Evolutionary conservation across 1,140 invertebrate species (phyloP), one percentile per base, ranked within the genome.

Genomic region (Pseudomyrmex concolor): DNA sequence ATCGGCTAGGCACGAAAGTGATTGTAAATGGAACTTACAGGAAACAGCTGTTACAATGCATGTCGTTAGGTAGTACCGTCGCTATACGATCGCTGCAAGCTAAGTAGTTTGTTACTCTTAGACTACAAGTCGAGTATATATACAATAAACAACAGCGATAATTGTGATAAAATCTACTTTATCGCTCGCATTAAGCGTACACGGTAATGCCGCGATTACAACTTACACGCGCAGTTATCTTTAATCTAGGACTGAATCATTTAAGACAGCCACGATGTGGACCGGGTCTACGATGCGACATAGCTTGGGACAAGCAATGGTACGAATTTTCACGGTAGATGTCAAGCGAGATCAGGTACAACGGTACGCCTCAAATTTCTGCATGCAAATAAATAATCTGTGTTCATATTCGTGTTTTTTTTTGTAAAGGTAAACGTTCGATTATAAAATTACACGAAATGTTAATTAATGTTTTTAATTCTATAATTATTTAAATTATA

Each of bases 141-240:
- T 34, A 34, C 34, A 85, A 85, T 77, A 83, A 85, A 83, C 81
- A 85, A 83, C 81, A 48, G 67, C 57, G 80, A 85, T 85, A 85
- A 85, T 85, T 85, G 80, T 77, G 80, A 85, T 85, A 85, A 85
- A 76, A 83, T 85, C 81, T 83, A 85, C 70, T 85, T 85, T 83
- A 85, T 83, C 63, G 84, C 43, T 59, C 62, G 70, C 84, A 85
- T 83, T 82, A 72, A 82, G 68, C 60, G 60, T 84, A 82, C 80
- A 72, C 77, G 66, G 67, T 84, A 82, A 84, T 72, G 62, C 60
- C 67, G 25, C 67, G 77, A 82, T 84, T 84, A 84, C 81, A 76
- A 77, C 59, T 78, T 76, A 76, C 72, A 83, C 50, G 22, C 59
- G 51, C 48, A 17, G 43, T 66, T 83, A 83, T 83, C 81, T 83